A percentile compares a stretch with the other conserved stretches of the same genome.
Evolutionary conservation across 2,888 invertebrate genomes (phyloP).

Genomic region (Morpho helenor): DNA sequence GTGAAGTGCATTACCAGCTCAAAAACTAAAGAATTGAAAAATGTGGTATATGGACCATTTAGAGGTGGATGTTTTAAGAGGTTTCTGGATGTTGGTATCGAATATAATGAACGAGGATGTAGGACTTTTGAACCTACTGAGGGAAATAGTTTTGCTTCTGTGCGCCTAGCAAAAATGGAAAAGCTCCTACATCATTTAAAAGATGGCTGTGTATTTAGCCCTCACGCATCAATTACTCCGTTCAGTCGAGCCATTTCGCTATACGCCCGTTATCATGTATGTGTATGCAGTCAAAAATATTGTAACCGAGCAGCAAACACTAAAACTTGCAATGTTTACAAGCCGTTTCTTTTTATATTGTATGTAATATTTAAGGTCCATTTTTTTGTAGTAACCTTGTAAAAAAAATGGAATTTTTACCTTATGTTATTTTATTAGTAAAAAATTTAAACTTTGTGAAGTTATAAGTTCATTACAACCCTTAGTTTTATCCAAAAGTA

Average conservation of each 20-base stretch:
- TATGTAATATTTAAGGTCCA: background rate
- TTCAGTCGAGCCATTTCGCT: conserved; percentile 46
- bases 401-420: background rate
- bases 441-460: no score
- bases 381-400: background rate
- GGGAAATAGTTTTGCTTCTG: conserved; percentile 26
- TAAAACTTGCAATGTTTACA: background rate
- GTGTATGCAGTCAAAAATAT: conserved; percentile 42
- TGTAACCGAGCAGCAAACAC: conserved; percentile 37
- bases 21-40: background rate
- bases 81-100: conserved; percentile 34
- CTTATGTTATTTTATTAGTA: no score
- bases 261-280: conserved; percentile 48
- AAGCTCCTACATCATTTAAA: conserved; percentile 21
- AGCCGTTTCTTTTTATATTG: conserved; percentile 4
- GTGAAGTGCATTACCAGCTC: conserved; percentile 23
- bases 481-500: no score
- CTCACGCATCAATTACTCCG: conserved; percentile 46
- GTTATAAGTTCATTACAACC: no score
- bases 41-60: conserved; percentile 25
- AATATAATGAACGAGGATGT: conserved; percentile 36
- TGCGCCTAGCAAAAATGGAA: conserved; percentile 29
- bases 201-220: conserved; percentile 44
- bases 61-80: conserved; percentile 36
- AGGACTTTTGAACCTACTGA: conserved; percentile 24